Percentiles rank a stretch among this genome's conserved stretches.
Conservation (phyloP, 2,113 vertebrate genomes). For the Stegastes partitus region DNA sequence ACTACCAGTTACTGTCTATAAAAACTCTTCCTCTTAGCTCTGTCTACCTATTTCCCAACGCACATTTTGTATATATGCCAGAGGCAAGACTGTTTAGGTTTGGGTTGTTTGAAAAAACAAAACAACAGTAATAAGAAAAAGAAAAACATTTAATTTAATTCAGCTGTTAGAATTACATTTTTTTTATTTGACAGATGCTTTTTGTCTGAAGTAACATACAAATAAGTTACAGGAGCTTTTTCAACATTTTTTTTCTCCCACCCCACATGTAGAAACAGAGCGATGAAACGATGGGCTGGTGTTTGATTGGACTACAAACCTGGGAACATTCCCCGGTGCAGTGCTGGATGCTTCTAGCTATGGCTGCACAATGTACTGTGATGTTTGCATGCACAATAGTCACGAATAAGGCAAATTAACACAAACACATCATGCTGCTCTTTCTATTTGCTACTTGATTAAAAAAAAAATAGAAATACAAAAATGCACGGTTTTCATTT, state of each 20-base stretch:
- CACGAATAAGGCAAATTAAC: no score
- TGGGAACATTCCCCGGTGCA: not conserved
- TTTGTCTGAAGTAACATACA: not conserved
- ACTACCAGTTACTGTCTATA: slow-evolving; percentile 10
- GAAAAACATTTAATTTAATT: not conserved
- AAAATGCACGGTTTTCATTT: no score
- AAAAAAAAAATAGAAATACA: no score
- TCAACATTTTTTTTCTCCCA: not conserved
- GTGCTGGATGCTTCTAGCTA: not conserved
- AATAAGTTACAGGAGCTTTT: not conserved
- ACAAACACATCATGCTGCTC: no score
- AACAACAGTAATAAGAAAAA: no score
- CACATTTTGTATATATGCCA: not conserved
- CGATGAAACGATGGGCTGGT: not conserved
- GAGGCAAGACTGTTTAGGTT: slow-evolving; percentile 2
- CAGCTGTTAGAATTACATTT: not conserved
- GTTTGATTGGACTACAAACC: slow-evolving; percentile 9
- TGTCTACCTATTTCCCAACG: not conserved
- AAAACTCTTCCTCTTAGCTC: slow-evolving; percentile 3
- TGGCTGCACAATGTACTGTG: not conserved
- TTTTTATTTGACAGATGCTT: not conserved
- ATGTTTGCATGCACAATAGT: no score
- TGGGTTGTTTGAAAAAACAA: not conserved
- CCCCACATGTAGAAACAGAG: not conserved
- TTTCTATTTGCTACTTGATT: no score